These are phyloP conservation scores for Lophotriccus pileatus DNA, from an alignment of 2,797 vertebrate species.

Conservation along the genomic window DNA sequence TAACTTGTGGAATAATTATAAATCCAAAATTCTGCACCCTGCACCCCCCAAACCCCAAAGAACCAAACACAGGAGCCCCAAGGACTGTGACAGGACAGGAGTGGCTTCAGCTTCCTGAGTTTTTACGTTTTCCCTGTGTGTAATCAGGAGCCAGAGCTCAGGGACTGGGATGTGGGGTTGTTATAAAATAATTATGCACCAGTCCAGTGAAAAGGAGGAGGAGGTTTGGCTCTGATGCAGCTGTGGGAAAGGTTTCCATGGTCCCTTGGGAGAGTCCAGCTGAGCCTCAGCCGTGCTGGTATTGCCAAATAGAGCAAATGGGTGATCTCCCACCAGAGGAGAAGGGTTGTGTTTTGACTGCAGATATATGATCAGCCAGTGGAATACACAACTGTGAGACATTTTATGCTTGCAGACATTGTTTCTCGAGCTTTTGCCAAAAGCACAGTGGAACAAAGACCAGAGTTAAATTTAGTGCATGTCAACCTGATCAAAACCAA, in stretches of 20 bases:
- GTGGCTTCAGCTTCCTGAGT: not conserved
- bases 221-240: not conserved
- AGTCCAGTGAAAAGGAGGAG: not conserved
- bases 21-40: not conserved
- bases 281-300: not conserved
- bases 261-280: not conserved
- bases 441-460: not conserved
- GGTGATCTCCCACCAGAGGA: not conserved
- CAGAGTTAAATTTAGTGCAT: slow-evolving; percentile 42
- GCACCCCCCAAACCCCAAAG: not conserved
- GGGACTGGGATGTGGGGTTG: not conserved
- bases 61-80: not conserved
- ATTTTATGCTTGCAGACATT: not conserved
- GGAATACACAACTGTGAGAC: not conserved
- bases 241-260: not conserved
- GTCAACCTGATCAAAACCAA: slow-evolving; percentile 40
- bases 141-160: not conserved
- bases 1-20: not conserved
- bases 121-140: fast-evolving
- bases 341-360: not conserved
- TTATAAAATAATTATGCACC: not conserved
- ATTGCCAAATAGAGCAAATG: slow-evolving; percentile 11
- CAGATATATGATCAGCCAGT: not conserved
- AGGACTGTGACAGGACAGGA: not conserved
- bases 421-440: not conserved